Conservation (phyloP, 1,140 invertebrate species). For the Mamestra configurata region DNA sequence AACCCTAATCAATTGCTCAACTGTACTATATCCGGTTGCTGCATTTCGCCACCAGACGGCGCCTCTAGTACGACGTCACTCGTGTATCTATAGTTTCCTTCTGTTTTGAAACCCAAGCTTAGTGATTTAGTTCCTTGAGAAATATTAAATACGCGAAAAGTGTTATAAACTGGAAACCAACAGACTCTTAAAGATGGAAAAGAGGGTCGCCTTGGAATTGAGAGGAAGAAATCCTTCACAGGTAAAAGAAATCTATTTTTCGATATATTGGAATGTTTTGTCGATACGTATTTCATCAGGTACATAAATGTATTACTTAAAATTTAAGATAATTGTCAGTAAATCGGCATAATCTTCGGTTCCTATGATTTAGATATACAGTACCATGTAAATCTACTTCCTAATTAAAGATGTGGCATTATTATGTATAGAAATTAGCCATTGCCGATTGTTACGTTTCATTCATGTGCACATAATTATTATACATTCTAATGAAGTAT, state of each 20-base stretch:
- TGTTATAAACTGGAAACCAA: constrained; percentile 73
- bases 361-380: constrained; percentile 28
- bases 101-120: constrained; percentile 88
- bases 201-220: constrained; percentile 96
- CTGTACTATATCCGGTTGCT: constrained; percentile 70
- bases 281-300: constrained; percentile 86
- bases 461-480: constrained; percentile 78
- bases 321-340: constrained; percentile 58
- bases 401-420: constrained; percentile 77
- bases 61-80: constrained; percentile 83
- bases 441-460: constrained; percentile 84
- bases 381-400: constrained; percentile 58
- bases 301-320: constrained; percentile 69
- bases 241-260: constrained; percentile 90
- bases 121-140: constrained; percentile 83
- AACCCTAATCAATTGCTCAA: constrained; percentile 66
- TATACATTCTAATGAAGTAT: constrained; percentile 51
- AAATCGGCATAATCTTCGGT: constrained; percentile 47
- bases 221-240: constrained; percentile 94
- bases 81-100: constrained; percentile 88
- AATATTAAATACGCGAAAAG: constrained; percentile 74
- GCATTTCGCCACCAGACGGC: constrained; percentile 77
- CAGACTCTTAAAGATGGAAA: constrained; percentile 92
- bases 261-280: constrained; percentile 86
- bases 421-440: constrained; percentile 78